Base-by-base conservation (phyloP, 2,113 vertebrate genomes). In the Irena cyanogastra region DNA sequence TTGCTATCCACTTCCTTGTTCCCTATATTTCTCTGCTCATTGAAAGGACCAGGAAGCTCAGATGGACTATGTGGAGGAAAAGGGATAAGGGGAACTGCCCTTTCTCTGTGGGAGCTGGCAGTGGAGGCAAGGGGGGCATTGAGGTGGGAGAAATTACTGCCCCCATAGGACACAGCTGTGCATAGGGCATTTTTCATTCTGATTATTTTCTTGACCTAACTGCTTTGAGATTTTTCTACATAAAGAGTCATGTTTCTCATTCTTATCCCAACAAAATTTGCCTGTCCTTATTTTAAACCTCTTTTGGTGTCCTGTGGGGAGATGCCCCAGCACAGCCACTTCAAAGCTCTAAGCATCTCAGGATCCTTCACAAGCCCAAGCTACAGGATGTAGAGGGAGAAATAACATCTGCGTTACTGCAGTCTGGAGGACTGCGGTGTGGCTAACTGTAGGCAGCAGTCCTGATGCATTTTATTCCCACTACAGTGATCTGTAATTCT, bases 61-160 rank as follows among this genome's bases (percentile, higher is more conserved):
- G 18, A 28, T 4, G 22, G 22, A 45, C 5, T 3, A 10, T 12
- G 5, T 35, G 28, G 27, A 21, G 6, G 41, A 41, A 41, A 39
- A 52, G 8, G 21, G 30, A 12, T 16, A 64, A 64, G 42, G 5
- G 9, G 18, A 78, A 20, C 14, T 52, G 9, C 0, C 4, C 4
- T 18, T 74, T 89, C 13, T 7, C 11, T 33, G 37, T 52, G 7
- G 13, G 23, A 65, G 9, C 13, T 85, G n/a, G 13, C 31, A 66
- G 16, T 0, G 2, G 11, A 47, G 22, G 6, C 5, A 6, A 7
- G 8, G 11, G 9, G 5, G 10, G 0, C 11, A 22, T 0, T 54
- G 22, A 41, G 8, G 23, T 21, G n/a, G 39, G 20, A 41, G 23
- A 37, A 72, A n/a, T 41, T 16, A 24, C 6, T 63, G 7, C 16